Evolutionary conservation across 1,140 invertebrate species (phyloP).

Genomic region (Neelides sp.): DNA sequence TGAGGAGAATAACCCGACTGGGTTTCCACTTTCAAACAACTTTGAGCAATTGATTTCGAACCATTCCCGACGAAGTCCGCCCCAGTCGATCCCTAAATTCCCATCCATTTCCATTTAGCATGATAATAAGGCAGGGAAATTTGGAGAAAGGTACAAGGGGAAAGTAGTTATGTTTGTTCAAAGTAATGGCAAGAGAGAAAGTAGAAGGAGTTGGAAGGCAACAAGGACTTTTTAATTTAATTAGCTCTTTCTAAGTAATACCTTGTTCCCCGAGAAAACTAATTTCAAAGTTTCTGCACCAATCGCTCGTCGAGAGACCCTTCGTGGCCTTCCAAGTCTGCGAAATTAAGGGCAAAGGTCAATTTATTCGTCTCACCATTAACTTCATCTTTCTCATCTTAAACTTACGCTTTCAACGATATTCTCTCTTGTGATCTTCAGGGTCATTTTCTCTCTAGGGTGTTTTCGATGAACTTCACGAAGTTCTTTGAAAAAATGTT

Average conservation of each 20-base stretch:
- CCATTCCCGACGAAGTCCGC: conserved; percentile 82
- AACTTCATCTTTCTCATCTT: background rate
- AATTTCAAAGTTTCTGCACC: conserved; percentile 87
- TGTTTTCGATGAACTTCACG: conserved; percentile 70
- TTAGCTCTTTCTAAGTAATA: no score
- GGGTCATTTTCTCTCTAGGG: conserved; percentile 66
- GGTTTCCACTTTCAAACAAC: conserved; percentile 67
- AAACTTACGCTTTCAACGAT: conserved; percentile 30
- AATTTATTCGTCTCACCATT: conserved; percentile 27
- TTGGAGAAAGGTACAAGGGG: background rate
- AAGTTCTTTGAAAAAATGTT: conserved; percentile 87
- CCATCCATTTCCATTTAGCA: background rate
- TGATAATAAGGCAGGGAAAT: conserved; percentile 9
- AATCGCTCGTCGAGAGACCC: conserved; percentile 63
- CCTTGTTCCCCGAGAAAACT: conserved; percentile 82
- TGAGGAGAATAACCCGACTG: conserved; percentile 58
- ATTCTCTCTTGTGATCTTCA: conserved; percentile 35
- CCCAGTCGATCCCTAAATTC: conserved; percentile 74
- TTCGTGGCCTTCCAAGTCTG: conserved; percentile 57
- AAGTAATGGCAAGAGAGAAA: background rate
- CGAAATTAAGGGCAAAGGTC: conserved; percentile 31
- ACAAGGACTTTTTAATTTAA: no score
- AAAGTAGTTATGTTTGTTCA: background rate
- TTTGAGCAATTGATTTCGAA: conserved; percentile 76
- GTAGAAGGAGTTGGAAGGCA: no score